Percentiles rank a stretch among this genome's conserved stretches.
These are phyloP conservation scores for Gambusia yucatana DNA, from an alignment of 2,797 vertebrate genomes.

Conservation along the genomic window DNA sequence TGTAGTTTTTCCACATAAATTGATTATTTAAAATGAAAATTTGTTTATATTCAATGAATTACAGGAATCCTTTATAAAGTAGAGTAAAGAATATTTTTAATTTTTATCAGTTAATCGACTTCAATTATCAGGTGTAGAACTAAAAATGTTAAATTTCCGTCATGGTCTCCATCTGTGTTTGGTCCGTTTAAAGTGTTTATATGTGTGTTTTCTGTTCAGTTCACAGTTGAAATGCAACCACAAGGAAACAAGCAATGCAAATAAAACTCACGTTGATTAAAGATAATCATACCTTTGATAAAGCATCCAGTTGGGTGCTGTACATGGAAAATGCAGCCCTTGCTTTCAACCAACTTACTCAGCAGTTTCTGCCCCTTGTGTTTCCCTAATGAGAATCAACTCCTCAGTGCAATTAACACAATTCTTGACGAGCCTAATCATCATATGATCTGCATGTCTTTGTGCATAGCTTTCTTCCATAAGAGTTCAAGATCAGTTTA, in stretches of 20 bases:
- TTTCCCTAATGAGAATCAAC: conserved; percentile 7
- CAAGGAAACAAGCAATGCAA: not conserved
- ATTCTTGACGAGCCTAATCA: not conserved
- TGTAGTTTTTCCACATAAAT: not conserved
- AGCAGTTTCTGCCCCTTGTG: conserved; percentile 7
- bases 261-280: not conserved
- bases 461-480: not conserved
- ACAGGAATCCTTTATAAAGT: not conserved
- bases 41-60: not conserved
- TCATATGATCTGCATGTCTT: not conserved
- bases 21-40: not conserved
- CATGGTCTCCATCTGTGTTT: not conserved
- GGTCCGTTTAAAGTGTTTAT: not conserved
- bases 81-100: not conserved
- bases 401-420: not conserved
- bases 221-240: not conserved
- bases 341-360: conserved; percentile 2
- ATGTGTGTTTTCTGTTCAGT: too few species aligned
- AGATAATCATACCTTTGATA: not conserved
- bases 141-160: not conserved
- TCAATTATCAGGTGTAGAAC: not conserved
- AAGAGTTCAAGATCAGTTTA: not conserved
- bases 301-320: not conserved
- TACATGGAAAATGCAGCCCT: conserved; percentile 1
- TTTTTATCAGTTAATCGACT: not conserved